A percentile compares a stretch with the other conserved stretches of the same genome.
Conservation (phyloP, 2,888 invertebrate species). For the Idaea dimidiata region DNA sequence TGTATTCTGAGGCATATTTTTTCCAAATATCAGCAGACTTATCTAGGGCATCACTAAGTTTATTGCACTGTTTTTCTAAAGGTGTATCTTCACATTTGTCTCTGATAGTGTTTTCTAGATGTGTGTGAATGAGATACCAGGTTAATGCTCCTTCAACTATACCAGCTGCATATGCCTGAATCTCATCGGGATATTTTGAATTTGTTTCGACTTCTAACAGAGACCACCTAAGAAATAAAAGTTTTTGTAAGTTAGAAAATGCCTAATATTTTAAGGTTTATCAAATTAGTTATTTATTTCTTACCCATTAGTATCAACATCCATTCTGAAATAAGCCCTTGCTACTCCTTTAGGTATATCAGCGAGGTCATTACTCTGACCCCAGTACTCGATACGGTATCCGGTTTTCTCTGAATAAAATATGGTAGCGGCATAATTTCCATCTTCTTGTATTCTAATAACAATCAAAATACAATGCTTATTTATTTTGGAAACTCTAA, state of each 20-base stretch:
- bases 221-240: slow-evolving; percentile 84
- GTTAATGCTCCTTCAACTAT: slow-evolving; percentile 91
- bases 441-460: slow-evolving; percentile 84
- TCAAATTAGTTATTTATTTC: neutral
- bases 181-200: slow-evolving; percentile 85
- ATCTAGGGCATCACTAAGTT: slow-evolving; percentile 83
- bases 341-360: slow-evolving; percentile 85
- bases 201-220: slow-evolving; percentile 90
- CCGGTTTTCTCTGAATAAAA: slow-evolving; percentile 85
- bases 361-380: slow-evolving; percentile 86
- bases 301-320: slow-evolving; percentile 87
- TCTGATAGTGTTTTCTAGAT: slow-evolving; percentile 86
- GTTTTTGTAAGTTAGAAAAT: neutral
- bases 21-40: slow-evolving; percentile 83
- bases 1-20: slow-evolving; percentile 73
- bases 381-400: slow-evolving; percentile 88
- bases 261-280: neutral
- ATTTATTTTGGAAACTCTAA: neutral
- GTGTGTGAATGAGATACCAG: slow-evolving; percentile 88
- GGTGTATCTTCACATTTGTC: slow-evolving; percentile 74
- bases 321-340: slow-evolving; percentile 87
- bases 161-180: slow-evolving; percentile 93
- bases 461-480: slow-evolving; percentile 4
- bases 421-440: slow-evolving; percentile 86
- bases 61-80: slow-evolving; percentile 81